Evolutionary conservation across 2,888 invertebrate species (phyloP).

Genomic region (Synanthedon andrenaeformis): DNA sequence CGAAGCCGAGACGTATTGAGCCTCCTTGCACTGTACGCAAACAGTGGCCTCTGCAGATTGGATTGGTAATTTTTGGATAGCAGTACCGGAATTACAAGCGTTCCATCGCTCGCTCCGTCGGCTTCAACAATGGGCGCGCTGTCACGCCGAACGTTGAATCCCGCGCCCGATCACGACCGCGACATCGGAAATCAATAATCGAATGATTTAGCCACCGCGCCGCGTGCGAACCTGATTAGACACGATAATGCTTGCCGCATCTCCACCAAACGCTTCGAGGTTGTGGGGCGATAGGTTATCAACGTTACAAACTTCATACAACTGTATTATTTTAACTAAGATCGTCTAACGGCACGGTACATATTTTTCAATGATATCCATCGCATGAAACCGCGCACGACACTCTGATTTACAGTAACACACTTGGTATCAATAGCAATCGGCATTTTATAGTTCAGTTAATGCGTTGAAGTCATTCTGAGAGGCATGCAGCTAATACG

Average conservation of each 20-base stretch:
- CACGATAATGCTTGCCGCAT: constrained; percentile 61
- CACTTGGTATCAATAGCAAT: not conserved
- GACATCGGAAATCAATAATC: constrained; percentile 70
- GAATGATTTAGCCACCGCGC: constrained; percentile 69
- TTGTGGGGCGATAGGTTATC: constrained; percentile 60
- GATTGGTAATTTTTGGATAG: constrained; percentile 53
- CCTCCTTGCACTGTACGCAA: too few species aligned
- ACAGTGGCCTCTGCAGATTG: constrained; percentile 35
- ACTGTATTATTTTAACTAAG: constrained; percentile 42
- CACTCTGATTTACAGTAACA: constrained; percentile 45
- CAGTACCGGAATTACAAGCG: constrained; percentile 67
- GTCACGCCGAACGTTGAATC: constrained; percentile 58
- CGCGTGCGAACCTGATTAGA: constrained; percentile 70
- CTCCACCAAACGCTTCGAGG: constrained; percentile 35
- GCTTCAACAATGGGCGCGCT: constrained; percentile 56
- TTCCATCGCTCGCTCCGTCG: constrained; percentile 44
- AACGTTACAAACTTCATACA: constrained; percentile 41
- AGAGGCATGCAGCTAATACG: not conserved
- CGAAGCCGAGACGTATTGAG: too few species aligned
- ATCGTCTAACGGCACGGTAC: constrained; percentile 50
- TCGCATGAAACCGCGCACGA: constrained; percentile 48
- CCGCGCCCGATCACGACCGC: constrained; percentile 66
- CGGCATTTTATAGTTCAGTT: constrained; percentile 28
- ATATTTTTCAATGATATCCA: constrained; percentile 56
- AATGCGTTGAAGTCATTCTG: not conserved